A percentile compares a stretch with the other conserved stretches of the same genome.
phyloP scores from a whole-genome alignment of 2,113 vertebrate genomes.

The Nasalis larvatus region DNA sequence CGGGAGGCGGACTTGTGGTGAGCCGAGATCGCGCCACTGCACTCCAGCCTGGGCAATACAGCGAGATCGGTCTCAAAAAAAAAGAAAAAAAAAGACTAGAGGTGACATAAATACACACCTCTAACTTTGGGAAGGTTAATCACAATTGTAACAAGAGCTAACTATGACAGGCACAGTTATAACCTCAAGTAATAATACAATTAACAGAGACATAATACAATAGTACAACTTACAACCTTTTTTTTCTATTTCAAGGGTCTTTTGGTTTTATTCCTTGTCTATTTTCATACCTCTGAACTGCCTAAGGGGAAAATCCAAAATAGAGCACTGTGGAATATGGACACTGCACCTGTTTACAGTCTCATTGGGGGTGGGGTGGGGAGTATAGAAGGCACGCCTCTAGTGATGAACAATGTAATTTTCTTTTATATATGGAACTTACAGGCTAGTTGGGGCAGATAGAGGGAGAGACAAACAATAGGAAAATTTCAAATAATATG shows the following conservation, averaged over 20 bases:
- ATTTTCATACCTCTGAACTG: slow-evolving; percentile 47
- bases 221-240: neutral
- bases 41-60: too few relatives aligned
- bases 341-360: neutral
- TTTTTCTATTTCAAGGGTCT: slow-evolving; percentile 19
- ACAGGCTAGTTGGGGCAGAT: neutral
- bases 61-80: too few relatives aligned
- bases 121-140: neutral
- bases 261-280: slow-evolving; percentile 33
- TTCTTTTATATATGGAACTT: neutral
- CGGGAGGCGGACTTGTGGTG: too few relatives aligned
- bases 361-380: accelerated
- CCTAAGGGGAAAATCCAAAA: slow-evolving; percentile 41
- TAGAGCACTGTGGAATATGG: neutral
- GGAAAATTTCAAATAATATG: neutral
- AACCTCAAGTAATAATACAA: neutral
- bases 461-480: neutral
- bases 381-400: neutral
- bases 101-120: neutral
- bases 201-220: neutral
- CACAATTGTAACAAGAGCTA: neutral
- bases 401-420: neutral
- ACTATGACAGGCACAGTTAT: neutral
- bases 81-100: neutral
- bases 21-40: too few relatives aligned